phyloP scores from a whole-genome alignment of 2,797 vertebrate genomes.

The Macrochelys suwanniensis region DNA sequence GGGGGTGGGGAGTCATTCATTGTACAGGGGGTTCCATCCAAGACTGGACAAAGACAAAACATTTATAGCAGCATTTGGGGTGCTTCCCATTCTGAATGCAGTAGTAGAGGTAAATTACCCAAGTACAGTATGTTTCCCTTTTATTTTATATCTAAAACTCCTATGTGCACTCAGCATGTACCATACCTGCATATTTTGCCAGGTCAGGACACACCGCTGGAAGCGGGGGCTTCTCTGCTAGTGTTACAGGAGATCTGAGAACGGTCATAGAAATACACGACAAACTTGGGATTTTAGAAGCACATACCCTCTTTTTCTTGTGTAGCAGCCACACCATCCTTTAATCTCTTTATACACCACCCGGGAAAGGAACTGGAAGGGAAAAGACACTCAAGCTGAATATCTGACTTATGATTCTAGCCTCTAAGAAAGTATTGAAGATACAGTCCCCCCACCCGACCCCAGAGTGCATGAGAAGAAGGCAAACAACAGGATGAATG shows the following conservation, averaged over 20 bases:
- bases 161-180: not conserved
- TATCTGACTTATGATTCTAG: not conserved
- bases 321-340: constrained; percentile 83
- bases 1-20: not conserved
- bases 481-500: not conserved
- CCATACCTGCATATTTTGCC: not conserved
- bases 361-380: constrained; percentile 88
- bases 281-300: rapidly evolving
- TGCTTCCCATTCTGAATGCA: not conserved
- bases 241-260: not conserved
- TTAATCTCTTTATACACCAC: constrained; percentile 92
- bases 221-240: not conserved
- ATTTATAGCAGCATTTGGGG: not conserved
- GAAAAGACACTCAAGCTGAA: not conserved
- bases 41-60: not conserved
- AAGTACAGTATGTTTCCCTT: not conserved
- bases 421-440: too few species aligned
- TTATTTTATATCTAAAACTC: not conserved
- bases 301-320: constrained; percentile 85
- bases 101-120: not conserved
- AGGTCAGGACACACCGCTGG: not conserved
- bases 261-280: not conserved
- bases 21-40: not conserved
- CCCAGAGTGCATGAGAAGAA: not conserved
- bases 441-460: not conserved